A percentile compares a stretch with the other conserved stretches of the same genome.
Evolutionary conservation across 37 sponge, comb jelly and placozoan genomes (phyloP).

Genomic region (Eunapius fragilis): DNA sequence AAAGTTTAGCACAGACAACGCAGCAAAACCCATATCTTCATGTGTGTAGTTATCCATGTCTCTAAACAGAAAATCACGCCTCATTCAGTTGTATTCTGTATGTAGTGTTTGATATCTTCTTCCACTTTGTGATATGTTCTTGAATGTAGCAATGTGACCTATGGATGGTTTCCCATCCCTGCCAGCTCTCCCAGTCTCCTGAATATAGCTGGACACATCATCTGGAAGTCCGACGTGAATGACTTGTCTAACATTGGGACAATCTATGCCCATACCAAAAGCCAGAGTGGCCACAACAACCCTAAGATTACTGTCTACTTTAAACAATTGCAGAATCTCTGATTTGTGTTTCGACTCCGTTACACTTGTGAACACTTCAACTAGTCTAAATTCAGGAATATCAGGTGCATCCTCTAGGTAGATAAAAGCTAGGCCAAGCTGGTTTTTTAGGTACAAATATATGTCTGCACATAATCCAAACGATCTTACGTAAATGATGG

Average conservation of each 20-base stretch:
- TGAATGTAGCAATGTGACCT: conserved; percentile 2
- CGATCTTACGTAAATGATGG: conserved; percentile 26
- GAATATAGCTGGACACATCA: conserved; percentile 11
- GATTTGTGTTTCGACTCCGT: conserved; percentile 15
- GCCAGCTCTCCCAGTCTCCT: conserved; percentile 10
- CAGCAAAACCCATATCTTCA: conserved; percentile 15
- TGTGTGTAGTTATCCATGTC: conserved; percentile 5
- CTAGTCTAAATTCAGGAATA: conserved; percentile 21
- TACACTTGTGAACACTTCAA: conserved; percentile 35
- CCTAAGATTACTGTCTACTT: conserved; percentile 20
- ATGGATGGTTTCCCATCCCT: conserved; percentile 1
- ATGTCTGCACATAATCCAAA: conserved; percentile 16
- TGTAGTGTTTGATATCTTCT: conserved; percentile 7
- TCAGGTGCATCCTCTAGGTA: conserved; percentile 30
- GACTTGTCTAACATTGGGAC: conserved; percentile 8
- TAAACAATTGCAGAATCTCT: conserved; percentile 19
- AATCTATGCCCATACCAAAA: conserved; percentile 39
- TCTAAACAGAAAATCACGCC: conserved; percentile 10
- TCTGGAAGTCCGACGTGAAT: conserved; percentile 22
- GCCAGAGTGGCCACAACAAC: no score
- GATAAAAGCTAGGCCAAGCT: conserved; percentile 20
- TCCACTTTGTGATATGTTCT: conserved; percentile 14
- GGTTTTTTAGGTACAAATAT: neutral
- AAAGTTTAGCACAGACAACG: conserved; percentile 25
- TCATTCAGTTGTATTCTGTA: conserved; percentile 9